These are phyloP conservation scores for Drosophila longiperda DNA, from an alignment of 2,888 invertebrate species.

Conservation along the genomic window DNA sequence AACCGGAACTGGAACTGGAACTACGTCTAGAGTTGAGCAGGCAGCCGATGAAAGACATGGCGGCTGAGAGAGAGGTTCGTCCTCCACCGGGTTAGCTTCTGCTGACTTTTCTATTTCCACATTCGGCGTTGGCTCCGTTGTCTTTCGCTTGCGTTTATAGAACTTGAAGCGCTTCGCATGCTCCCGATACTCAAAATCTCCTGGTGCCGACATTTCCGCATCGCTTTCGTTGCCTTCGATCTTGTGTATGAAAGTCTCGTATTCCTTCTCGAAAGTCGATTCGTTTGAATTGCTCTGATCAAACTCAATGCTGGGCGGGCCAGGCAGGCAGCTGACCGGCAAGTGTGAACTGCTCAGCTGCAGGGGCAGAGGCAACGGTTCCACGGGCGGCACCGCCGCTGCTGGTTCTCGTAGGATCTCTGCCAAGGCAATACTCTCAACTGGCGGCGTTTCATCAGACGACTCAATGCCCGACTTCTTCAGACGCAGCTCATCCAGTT, in stretches of 20 bases:
- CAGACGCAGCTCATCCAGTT: constrained; percentile 75
- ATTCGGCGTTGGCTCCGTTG: constrained; percentile 49
- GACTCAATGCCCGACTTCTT: constrained; percentile 45
- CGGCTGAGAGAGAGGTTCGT: neutral
- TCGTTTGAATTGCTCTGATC: constrained; percentile 79
- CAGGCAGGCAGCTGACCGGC: constrained; percentile 20
- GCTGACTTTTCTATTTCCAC: neutral
- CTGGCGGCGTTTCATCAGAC: constrained; percentile 19
- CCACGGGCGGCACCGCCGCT: neutral
- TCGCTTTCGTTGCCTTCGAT: constrained; percentile 72
- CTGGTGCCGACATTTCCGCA: constrained; percentile 29
- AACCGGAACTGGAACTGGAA: neutral
- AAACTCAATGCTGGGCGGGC: constrained; percentile 61
- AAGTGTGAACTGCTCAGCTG: constrained; percentile 10
- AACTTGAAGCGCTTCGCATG: constrained; percentile 75
- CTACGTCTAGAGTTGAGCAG: neutral
- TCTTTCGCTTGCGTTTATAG: constrained; percentile 77
- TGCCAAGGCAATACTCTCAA: constrained; percentile 33
- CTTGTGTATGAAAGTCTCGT: constrained; percentile 82
- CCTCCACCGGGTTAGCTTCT: neutral
- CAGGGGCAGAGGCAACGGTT: neutral
- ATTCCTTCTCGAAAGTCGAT: constrained; percentile 81
- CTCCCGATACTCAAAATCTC: constrained; percentile 50
- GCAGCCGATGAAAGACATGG: neutral
- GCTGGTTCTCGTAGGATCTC: constrained; percentile 46